phyloP scores from a whole-genome alignment of 2,888 invertebrate genomes.

The Agonopterix alstromeriana region DNA sequence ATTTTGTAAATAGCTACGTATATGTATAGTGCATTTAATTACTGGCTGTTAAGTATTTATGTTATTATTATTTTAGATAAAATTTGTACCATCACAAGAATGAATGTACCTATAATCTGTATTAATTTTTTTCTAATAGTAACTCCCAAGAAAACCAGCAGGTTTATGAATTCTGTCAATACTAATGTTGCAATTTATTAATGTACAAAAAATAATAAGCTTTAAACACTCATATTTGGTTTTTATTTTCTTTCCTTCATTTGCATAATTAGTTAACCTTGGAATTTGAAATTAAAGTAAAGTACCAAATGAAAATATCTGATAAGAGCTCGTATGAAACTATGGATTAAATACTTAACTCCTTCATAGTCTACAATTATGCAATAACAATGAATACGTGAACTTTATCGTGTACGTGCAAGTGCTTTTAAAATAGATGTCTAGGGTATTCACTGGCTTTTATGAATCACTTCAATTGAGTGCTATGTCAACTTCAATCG shows the following conservation, averaged over 20 bases:
- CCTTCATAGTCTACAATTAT: too few relatives aligned
- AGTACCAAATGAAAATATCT: too few relatives aligned
- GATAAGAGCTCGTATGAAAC: too few relatives aligned
- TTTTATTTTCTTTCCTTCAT: slow-evolving; percentile 1
- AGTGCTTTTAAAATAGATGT: too few relatives aligned
- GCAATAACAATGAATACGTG: too few relatives aligned
- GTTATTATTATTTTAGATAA: slow-evolving; percentile 30
- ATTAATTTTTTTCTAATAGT: slow-evolving; percentile 33
- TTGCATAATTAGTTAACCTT: background rate
- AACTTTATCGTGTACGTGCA: too few relatives aligned
- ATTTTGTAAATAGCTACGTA: slow-evolving; percentile 59
- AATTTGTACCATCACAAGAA: slow-evolving; percentile 39
- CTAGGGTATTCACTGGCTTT: background rate
- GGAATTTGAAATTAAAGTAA: too few relatives aligned
- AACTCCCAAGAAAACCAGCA: slow-evolving; percentile 31
- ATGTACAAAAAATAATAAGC: slow-evolving; percentile 73
- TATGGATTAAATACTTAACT: too few relatives aligned
- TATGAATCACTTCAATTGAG: background rate
- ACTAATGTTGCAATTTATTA: slow-evolving; percentile 67
- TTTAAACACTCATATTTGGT: slow-evolving; percentile 48
- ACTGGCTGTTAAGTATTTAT: slow-evolving; percentile 67
- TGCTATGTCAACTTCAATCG: slow-evolving; percentile 2
- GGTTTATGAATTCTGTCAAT: slow-evolving; percentile 33
- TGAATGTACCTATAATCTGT: slow-evolving; percentile 12
- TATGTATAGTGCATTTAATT: slow-evolving; percentile 70